phyloP scores from a whole-genome alignment of 2,113 vertebrate genomes.

The Epinephelus fuscoguttatus region DNA sequence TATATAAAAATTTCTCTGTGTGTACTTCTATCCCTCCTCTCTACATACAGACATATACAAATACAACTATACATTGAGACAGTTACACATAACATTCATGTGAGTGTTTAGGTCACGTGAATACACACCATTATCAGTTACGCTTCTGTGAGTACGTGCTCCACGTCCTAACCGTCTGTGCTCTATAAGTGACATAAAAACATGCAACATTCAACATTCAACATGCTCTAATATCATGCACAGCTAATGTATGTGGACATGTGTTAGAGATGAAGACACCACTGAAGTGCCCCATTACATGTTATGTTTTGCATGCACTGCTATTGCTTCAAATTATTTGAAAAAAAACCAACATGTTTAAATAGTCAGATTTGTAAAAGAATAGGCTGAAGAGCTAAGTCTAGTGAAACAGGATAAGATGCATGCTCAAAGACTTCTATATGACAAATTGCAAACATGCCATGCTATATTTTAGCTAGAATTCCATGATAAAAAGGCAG shows the following conservation, averaged over 20 bases:
- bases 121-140: neutral
- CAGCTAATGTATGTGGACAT: neutral
- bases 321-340: neutral
- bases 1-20: neutral
- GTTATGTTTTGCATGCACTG: neutral
- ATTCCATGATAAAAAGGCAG: neutral
- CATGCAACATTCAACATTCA: constrained; percentile 62
- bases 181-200: constrained; percentile 63
- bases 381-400: neutral
- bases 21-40: neutral
- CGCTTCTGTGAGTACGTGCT: accelerated
- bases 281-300: neutral
- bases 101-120: constrained; percentile 8
- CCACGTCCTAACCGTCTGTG: constrained; percentile 43
- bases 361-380: neutral
- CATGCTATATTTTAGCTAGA: neutral
- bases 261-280: neutral
- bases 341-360: neutral
- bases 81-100: constrained; percentile 20
- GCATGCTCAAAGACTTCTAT: neutral
- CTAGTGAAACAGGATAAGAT: neutral
- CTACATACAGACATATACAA: neutral
- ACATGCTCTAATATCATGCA: constrained; percentile 60
- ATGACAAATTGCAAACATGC: no score
- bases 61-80: neutral